phyloP scores from a whole-genome alignment of 2,113 vertebrate species.

The Panthera tigris region DNA sequence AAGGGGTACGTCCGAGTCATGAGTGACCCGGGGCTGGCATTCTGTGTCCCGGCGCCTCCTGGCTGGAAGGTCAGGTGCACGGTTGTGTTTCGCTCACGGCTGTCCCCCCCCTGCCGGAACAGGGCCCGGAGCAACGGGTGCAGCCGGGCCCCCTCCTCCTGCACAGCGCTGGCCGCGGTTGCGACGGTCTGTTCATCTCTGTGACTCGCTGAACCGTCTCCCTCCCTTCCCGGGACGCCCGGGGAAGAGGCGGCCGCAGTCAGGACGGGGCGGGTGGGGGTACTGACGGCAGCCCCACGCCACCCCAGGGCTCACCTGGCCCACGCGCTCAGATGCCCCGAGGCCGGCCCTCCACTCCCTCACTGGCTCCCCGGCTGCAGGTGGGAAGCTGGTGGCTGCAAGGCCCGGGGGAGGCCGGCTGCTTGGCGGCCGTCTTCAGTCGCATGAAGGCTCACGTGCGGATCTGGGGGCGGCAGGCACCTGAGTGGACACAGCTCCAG shows the following conservation, averaged over 20 bases:
- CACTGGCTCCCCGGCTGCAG: neutral
- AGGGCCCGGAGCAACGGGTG: neutral
- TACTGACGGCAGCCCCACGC: neutral
- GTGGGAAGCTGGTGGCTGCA: constrained; percentile 38
- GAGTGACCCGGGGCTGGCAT: neutral
- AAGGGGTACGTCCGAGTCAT: neutral
- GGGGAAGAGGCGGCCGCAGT: neutral
- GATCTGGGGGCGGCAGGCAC: constrained; percentile 63
- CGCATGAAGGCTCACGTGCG: constrained; percentile 62
- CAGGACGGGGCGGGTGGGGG: neutral
- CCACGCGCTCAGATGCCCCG: neutral
- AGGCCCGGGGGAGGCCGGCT: constrained; percentile 15
- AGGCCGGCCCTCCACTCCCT: neutral
- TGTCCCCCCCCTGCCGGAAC: no score
- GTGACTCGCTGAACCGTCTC: neutral
- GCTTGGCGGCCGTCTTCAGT: constrained; percentile 27
- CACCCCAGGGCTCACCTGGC: neutral
- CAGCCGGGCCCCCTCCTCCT: neutral
- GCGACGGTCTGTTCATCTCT: neutral
- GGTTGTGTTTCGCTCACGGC: no score
- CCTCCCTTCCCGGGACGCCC: neutral
- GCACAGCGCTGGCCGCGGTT: neutral
- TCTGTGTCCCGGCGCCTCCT: neutral
- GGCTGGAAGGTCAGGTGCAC: neutral
- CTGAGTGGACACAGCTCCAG: constrained; percentile 78